Conservation (phyloP, 2,797 vertebrate genomes). For the Acropternis orthonyx region DNA sequence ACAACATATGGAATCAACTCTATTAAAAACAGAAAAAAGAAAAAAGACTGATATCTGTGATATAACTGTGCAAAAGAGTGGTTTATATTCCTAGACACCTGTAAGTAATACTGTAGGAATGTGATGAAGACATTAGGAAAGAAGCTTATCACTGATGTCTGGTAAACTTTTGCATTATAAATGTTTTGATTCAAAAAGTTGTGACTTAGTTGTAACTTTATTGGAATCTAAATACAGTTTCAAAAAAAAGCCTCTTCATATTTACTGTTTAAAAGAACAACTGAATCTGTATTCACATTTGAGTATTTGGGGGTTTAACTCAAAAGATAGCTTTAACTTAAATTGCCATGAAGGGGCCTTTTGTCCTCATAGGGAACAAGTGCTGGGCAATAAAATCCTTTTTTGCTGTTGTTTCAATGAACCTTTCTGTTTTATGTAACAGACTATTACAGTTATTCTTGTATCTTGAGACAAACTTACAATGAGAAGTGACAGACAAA, state of each 20-base stretch:
- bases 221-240: neutral
- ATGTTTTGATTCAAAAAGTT: neutral
- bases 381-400: neutral
- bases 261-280: neutral
- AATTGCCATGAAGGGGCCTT: neutral
- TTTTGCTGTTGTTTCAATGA: neutral
- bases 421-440: neutral
- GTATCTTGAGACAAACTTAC: neutral
- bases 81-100: neutral
- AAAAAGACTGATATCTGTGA: neutral
- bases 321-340: neutral
- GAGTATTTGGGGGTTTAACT: neutral
- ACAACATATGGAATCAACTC: slow-evolving; percentile 21
- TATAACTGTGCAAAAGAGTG: neutral
- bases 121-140: neutral
- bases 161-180: neutral
- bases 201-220: neutral
- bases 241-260: fast-evolving
- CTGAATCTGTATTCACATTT: neutral
- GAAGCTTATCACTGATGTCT: neutral
- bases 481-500: neutral
- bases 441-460: neutral
- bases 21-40: neutral
- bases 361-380: neutral
- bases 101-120: neutral